Evolutionary conservation across 2,888 invertebrate species (phyloP).

Genomic region (Bellardia bayeri): DNA sequence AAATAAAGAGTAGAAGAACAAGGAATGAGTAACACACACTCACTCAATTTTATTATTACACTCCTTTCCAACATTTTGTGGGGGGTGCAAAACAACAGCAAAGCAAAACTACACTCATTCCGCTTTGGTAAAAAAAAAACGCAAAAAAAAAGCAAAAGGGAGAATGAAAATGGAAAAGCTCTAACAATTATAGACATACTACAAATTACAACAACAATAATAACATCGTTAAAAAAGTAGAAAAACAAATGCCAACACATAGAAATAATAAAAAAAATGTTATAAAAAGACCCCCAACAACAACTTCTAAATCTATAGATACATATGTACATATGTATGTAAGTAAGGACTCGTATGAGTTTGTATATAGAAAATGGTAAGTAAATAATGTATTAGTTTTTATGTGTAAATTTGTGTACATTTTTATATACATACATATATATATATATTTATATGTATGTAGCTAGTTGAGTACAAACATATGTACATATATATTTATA

Average conservation of each 20-base stretch:
- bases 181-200: slow-evolving; percentile 39
- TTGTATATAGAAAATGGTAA: neutral
- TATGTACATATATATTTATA: neutral
- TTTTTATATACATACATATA: neutral
- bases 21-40: neutral
- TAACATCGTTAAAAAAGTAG: neutral
- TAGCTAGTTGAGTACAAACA: neutral
- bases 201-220: slow-evolving; percentile 3
- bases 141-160: neutral
- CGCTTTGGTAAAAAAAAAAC: neutral
- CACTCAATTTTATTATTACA: slow-evolving; percentile 1
- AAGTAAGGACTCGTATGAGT: neutral
- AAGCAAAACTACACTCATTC: slow-evolving; percentile 33
- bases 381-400: slow-evolving; percentile 6
- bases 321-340: too few relatives aligned
- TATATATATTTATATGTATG: neutral
- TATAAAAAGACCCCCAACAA: slow-evolving; percentile 25
- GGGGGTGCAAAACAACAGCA: neutral
- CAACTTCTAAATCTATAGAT: neutral
- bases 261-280: neutral
- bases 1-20: neutral
- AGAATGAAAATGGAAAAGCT: slow-evolving; percentile 26
- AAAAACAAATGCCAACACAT: slow-evolving; percentile 16
- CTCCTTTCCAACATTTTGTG: neutral
- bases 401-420: neutral